These are phyloP conservation scores for Oryzias sinensis DNA, from an alignment of 2,797 vertebrate genomes.

Conservation along the genomic window DNA sequence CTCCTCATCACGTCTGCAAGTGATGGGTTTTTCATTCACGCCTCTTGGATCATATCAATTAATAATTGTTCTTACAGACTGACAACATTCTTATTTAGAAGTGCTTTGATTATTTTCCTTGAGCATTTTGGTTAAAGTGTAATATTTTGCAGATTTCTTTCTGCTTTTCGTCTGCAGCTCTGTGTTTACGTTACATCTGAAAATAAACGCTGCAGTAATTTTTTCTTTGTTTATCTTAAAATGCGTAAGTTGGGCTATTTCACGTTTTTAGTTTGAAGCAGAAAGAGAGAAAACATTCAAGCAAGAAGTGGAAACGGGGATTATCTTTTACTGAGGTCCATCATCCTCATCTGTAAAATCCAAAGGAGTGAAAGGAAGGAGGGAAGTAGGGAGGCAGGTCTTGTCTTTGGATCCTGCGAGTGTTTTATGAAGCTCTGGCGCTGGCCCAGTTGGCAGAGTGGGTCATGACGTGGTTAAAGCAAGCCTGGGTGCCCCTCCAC, in stretches of 20 bases:
- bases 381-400: slow-evolving; percentile 33
- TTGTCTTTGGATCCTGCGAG: slow-evolving; percentile 52
- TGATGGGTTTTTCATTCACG: too few relatives aligned
- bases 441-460: slow-evolving; percentile 59
- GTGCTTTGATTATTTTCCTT: too few relatives aligned
- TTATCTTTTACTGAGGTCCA: slow-evolving; percentile 34
- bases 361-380: slow-evolving; percentile 40
- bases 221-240: slow-evolving; percentile 1
- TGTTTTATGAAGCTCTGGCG: slow-evolving; percentile 66
- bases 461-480: slow-evolving; percentile 49
- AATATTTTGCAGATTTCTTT: background rate
- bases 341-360: slow-evolving; percentile 22
- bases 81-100: too few relatives aligned
- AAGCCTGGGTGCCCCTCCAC: slow-evolving; percentile 51
- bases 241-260: background rate
- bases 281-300: slow-evolving; percentile 16
- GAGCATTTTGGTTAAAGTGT: too few relatives aligned
- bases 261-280: slow-evolving; percentile 6
- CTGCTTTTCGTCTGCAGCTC: slow-evolving; percentile 3
- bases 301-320: slow-evolving; percentile 9
- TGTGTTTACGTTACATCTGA: slow-evolving; percentile 2
- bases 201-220: background rate
- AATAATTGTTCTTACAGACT: too few relatives aligned
- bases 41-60: too few relatives aligned
- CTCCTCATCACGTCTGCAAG: background rate